Evolutionary conservation across 2,888 invertebrate species (phyloP), one percentile per base, ranked within the genome.

Genomic region (Psylliodes chrysocephalus): DNA sequence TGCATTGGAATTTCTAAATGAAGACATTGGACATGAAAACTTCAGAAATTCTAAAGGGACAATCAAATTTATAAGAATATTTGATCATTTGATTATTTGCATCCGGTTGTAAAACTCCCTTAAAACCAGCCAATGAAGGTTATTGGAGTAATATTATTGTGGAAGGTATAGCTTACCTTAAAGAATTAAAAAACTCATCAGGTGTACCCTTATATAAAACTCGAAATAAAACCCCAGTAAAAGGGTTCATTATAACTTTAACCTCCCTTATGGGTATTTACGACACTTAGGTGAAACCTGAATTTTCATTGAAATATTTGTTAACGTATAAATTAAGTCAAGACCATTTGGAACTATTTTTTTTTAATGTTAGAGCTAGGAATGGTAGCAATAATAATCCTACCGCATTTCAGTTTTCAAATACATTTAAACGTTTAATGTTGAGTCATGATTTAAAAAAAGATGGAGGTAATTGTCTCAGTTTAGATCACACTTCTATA

Each of bases 1-100:
- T 60, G 67, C 66, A 18, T 18, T 69, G 7, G 63, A 66, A 30
- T 66, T 65, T 64, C 55, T 66, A 15, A 44, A 14, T 22, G 10
- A 30, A 6, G 68, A 70, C 28, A 8, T 64, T 5, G 30, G 66
- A n/a, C 18, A 54, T 22, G 42, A 42, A 10, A 38, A 67, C 7
- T 70, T 70, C 53, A 2, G 19, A 44, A 30, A 60, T 44, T 65
- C 56, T 14, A 17, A 22, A 28, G 47, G 59, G 2, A 70, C 66
- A 12, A 40, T 64, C 5, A n/a, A 52, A 30, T 71, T 67, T 56
- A 59, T 69, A 0, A 54, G 51, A 57, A 46, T 38, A 15, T 33
- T 69, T 35, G 35, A 3, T n/a, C 59, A 1, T 67, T 71, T 52
- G 66, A 69, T 51, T 4, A n/a, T 69, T 1, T 42, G 38, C 2